phyloP scores from a whole-genome alignment of 1,140 invertebrate species.

The Drosophila sp. region DNA sequence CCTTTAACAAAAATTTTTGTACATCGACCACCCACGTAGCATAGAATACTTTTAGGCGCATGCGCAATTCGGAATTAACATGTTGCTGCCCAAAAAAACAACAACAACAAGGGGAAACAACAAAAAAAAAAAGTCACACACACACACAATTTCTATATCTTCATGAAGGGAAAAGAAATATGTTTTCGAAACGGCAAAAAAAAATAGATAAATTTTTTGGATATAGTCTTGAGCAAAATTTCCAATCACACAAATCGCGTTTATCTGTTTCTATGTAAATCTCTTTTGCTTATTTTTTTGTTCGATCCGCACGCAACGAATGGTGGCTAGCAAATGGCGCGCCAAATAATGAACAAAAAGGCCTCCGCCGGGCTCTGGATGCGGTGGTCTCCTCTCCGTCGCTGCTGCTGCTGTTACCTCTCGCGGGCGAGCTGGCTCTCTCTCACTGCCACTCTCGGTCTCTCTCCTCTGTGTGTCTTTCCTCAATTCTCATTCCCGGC shows the following conservation, averaged over 20 bases:
- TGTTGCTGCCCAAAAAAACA: constrained; percentile 62
- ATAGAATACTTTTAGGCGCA: constrained; percentile 66
- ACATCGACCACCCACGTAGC: constrained; percentile 67
- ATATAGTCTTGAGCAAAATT: constrained; percentile 23
- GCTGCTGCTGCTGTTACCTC: not conserved
- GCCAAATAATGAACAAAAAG: constrained; percentile 63
- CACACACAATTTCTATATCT: constrained; percentile 5
- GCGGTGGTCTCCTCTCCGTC: constrained; percentile 15
- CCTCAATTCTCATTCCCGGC: constrained; percentile 18
- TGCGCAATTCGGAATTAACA: constrained; percentile 63
- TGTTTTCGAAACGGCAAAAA: not conserved
- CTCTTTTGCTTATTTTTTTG: constrained; percentile 55
- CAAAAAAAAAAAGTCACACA: not conserved
- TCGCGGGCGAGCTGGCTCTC: constrained; percentile 1
- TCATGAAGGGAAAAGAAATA: constrained; percentile 7
- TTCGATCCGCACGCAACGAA: constrained; percentile 64
- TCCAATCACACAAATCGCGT: constrained; percentile 17
- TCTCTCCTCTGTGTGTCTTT: constrained; percentile 16
- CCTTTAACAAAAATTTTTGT: constrained; percentile 46
- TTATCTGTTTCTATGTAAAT: constrained; percentile 23
- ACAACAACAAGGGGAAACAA: not conserved
- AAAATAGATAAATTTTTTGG: constrained; percentile 17
- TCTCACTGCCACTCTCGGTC: constrained; percentile 23
- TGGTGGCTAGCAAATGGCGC: constrained; percentile 72
- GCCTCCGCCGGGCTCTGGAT: constrained; percentile 71